Percentiles rank a stretch among this genome's conserved stretches.
Evolutionary conservation across 2,113 vertebrate species (phyloP).

Genomic region (Periophthalmodon schlosseri): DNA sequence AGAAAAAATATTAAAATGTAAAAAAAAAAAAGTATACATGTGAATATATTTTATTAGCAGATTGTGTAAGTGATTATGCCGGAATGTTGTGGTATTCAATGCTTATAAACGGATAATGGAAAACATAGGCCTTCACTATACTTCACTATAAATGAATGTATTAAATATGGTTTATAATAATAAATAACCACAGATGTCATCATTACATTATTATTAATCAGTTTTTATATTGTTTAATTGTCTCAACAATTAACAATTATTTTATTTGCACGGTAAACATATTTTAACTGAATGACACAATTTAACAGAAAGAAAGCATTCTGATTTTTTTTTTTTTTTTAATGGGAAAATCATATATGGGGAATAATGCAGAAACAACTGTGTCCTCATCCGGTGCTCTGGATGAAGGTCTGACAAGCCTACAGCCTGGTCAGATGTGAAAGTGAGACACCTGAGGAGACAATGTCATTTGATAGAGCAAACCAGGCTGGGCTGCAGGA

Average conservation of each 20-base stretch:
- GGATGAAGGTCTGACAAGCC: slow-evolving; percentile 59
- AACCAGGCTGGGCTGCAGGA: slow-evolving; percentile 50
- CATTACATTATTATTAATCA: no score
- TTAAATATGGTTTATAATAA: neutral
- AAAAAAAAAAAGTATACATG: neutral
- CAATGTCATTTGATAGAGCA: slow-evolving; percentile 47
- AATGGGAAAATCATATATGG: neutral
- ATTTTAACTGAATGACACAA: no score
- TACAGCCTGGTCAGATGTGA: slow-evolving; percentile 48
- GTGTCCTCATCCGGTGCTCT: slow-evolving; percentile 43
- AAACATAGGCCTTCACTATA: neutral
- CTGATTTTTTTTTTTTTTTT: neutral
- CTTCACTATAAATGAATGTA: neutral
- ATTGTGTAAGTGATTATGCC: neutral
- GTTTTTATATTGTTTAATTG: no score
- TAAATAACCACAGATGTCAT: no score
- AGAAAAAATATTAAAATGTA: neutral
- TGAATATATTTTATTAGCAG: neutral
- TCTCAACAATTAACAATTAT: no score
- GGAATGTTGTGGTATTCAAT: neutral
- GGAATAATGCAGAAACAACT: slow-evolving; percentile 9
- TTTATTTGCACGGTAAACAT: neutral
- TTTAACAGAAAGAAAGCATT: no score
- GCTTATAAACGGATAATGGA: neutral
- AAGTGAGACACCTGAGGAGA: slow-evolving; percentile 70